A percentile compares a stretch with the other conserved stretches of the same genome.
phyloP scores from a whole-genome alignment of 2,888 invertebrate genomes.

The Rhopalosiphum nymphaeae region DNA sequence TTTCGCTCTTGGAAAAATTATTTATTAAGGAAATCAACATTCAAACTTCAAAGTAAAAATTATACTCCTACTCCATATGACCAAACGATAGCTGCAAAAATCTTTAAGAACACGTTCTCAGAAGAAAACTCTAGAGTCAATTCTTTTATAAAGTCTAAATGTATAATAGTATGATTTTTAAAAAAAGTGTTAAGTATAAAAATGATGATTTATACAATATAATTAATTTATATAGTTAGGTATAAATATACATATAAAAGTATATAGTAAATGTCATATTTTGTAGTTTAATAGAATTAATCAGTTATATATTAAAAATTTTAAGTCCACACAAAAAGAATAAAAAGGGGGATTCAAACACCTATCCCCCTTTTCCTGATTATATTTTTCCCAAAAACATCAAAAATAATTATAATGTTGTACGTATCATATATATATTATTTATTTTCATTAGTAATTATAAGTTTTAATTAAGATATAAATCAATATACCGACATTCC shows the following conservation, averaged over 20 bases:
- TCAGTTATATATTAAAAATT: not conserved
- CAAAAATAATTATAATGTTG: not conserved
- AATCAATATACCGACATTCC: not conserved
- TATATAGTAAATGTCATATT: not conserved
- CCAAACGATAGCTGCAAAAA: not conserved
- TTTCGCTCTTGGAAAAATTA: not conserved
- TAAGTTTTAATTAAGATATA: not conserved
- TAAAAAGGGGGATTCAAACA: no score
- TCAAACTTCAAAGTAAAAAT: not conserved
- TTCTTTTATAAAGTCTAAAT: not conserved
- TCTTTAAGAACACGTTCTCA: not conserved
- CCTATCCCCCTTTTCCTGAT: no score
- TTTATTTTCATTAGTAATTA: not conserved
- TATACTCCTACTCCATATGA: not conserved
- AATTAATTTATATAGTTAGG: not conserved
- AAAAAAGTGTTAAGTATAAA: not conserved
- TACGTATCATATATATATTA: not conserved
- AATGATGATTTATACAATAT: not conserved
- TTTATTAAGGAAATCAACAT: not conserved
- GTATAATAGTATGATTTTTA: not conserved
- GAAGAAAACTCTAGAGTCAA: not conserved
- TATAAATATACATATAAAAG: not conserved
- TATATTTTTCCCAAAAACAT: not conserved
- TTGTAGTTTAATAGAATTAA: not conserved
- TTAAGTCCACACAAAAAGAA: not conserved